A percentile compares a stretch with the other conserved stretches of the same genome.
These are phyloP conservation scores for Prionchulus punctatus DNA, from an alignment of 2,888 invertebrate species.

Conservation along the genomic window DNA sequence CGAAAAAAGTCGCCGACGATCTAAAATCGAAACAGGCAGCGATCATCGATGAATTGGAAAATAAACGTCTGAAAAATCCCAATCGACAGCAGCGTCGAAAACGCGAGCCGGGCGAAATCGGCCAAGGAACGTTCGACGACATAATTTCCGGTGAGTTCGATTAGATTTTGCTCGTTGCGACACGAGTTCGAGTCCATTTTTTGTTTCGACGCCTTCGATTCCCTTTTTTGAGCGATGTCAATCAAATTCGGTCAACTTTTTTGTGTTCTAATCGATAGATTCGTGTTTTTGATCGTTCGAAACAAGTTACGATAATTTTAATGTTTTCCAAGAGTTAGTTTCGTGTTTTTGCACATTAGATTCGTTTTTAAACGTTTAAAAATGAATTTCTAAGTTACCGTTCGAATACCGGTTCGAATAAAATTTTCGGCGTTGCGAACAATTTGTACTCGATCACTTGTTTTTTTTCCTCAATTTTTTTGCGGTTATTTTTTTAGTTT, in stretches of 20 bases:
- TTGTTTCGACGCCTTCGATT: not conserved
- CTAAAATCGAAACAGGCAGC: slow-evolving; percentile 8
- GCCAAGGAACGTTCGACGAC: slow-evolving; percentile 1
- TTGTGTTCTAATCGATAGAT: too few relatives aligned
- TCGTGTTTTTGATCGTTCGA: too few relatives aligned
- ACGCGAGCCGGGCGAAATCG: slow-evolving; percentile 10
- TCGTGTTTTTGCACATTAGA: too few relatives aligned
- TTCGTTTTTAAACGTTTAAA: too few relatives aligned
- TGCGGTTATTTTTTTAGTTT: not conserved
- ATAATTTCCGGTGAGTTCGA: not conserved
- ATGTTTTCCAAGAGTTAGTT: too few relatives aligned
- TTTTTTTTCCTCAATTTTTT: too few relatives aligned
- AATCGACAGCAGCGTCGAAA: not conserved
- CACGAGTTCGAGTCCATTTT: not conserved
- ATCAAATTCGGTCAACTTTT: not conserved
- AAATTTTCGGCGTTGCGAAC: too few relatives aligned
- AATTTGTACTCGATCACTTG: too few relatives aligned
- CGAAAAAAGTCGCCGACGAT: slow-evolving; percentile 1
- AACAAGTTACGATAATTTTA: too few relatives aligned
- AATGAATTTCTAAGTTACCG: too few relatives aligned
- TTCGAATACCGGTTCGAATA: too few relatives aligned
- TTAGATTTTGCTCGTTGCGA: too few relatives aligned
- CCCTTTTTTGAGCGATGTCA: not conserved
- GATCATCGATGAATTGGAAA: slow-evolving; percentile 8
- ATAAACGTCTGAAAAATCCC: not conserved